Base-by-base conservation (phyloP, 2,797 vertebrate species). In the Lepus townsendii region DNA sequence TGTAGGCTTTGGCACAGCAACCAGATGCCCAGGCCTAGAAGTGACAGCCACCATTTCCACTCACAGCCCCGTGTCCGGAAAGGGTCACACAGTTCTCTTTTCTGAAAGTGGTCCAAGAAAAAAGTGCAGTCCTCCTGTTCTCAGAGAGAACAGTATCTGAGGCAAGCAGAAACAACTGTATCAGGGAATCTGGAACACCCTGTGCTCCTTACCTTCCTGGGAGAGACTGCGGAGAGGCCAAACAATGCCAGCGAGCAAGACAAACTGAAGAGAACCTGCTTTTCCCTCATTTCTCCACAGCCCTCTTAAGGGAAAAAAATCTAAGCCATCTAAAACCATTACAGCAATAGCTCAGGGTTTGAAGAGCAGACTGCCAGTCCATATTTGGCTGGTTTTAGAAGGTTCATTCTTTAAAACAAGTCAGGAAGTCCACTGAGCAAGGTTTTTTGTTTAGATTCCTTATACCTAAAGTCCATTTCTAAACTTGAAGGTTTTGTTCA, bases 381-480 rank as follows among this genome's bases (percentile, higher is more conserved):
- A 5, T 87, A 85, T 93, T 91, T 85, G 77, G 77, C 91, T 95
- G 93, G 76, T 68, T 87, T 93, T n/a, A 85, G n/a, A 92, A 42
- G 22, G 20, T 63, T 94, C 65, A 19, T 90, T 57, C 65, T 86
- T 90, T 79, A 83, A 95, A 91, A 93, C 32, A 86, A 83, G 52
- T 32, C 87, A 83, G 57, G 80, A 57, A 86, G 94, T 90, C 27
- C 75, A 76, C 63, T n/a, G 42, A 83, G 68, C 65, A 47, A 68
- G 69, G 7, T 1, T 82, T 83, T 79, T 88, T 75, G 66, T 85
- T 93, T 83, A 7, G 16, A 8, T 80, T 88, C 71, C 82, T 94
- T 92, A 26, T 63, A 73, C 27, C 78, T 80, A 65, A 94, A 77
- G 91, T 91, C 90, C 93, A 78, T 94, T 97, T 90, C 78, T 92